A percentile compares a stretch with the other conserved stretches of the same genome.
Evolutionary conservation across 1,140 invertebrate genomes (phyloP).

Genomic region (Acromyrmex echinatior): DNA sequence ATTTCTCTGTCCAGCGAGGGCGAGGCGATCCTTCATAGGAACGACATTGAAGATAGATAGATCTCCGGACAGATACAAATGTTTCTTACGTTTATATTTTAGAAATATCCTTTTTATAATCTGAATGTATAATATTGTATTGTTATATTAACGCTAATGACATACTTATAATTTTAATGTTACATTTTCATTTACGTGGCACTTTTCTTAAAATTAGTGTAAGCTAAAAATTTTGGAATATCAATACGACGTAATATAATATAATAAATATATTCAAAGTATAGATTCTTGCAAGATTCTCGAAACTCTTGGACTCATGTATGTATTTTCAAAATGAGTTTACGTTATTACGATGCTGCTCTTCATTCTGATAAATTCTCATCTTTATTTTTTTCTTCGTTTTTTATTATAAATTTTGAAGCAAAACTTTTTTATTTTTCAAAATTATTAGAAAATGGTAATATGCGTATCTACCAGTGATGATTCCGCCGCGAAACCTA

Average conservation of each 20-base stretch:
- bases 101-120: slow-evolving; percentile 44
- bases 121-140: not conserved
- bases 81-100: slow-evolving; percentile 67
- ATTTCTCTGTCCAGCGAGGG: slow-evolving; percentile 63
- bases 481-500: slow-evolving; percentile 20
- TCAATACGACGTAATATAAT: not conserved
- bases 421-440: not conserved
- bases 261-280: not conserved
- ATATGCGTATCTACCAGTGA: not conserved
- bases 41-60: slow-evolving; percentile 74
- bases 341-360: not conserved
- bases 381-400: not conserved
- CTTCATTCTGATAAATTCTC: not conserved
- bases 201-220: not conserved
- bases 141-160: not conserved
- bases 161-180: not conserved
- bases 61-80: slow-evolving; percentile 74
- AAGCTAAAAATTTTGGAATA: not conserved
- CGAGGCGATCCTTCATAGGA: slow-evolving; percentile 70
- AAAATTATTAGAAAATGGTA: slow-evolving; percentile 1
- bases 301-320: not conserved
- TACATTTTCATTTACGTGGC: not conserved
- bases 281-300: not conserved
- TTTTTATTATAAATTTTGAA: not conserved
- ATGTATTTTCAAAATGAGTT: not conserved